These are phyloP conservation scores for Congeria kusceri DNA, from an alignment of 2,888 invertebrate species.

Conservation along the genomic window DNA sequence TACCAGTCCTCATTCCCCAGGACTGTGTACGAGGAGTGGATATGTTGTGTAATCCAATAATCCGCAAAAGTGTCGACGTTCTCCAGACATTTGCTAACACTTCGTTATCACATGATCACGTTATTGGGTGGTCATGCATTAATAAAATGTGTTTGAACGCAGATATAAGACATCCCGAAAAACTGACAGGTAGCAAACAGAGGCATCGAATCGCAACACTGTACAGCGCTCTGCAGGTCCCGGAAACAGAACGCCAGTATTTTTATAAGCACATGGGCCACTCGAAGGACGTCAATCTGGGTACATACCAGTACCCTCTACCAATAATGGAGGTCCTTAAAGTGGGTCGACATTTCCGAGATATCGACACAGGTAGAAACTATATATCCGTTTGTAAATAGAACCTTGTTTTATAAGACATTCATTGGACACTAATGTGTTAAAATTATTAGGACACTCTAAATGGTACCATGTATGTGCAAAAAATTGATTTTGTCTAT, in stretches of 20 bases:
- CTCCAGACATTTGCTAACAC: constrained; percentile 24
- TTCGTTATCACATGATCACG: constrained; percentile 18
- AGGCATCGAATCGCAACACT: constrained; percentile 41
- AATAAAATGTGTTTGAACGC: constrained; percentile 26
- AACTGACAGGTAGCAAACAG: constrained; percentile 32
- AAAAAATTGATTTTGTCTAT: too few species aligned
- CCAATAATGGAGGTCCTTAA: constrained; percentile 30
- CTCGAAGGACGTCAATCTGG: constrained; percentile 30
- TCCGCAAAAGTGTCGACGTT: constrained; percentile 18
- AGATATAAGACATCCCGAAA: background rate
- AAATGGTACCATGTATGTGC: too few species aligned
- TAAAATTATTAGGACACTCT: too few species aligned
- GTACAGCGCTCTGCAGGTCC: constrained; percentile 32
- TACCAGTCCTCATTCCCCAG: constrained; percentile 34
- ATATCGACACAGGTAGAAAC: constrained; percentile 27
- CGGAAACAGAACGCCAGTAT: constrained; percentile 29
- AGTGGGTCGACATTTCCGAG: constrained; percentile 32
- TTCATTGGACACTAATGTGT: too few species aligned
- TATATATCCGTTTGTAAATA: too few species aligned
- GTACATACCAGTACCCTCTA: constrained; percentile 42
- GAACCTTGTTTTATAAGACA: too few species aligned
- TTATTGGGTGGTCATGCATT: constrained; percentile 23
- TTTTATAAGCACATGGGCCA: constrained; percentile 55
- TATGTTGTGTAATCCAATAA: constrained; percentile 15
- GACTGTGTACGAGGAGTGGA: constrained; percentile 31